Evolutionary conservation across 2,797 vertebrate genomes (phyloP).

Genomic region (Chelon auratus): DNA sequence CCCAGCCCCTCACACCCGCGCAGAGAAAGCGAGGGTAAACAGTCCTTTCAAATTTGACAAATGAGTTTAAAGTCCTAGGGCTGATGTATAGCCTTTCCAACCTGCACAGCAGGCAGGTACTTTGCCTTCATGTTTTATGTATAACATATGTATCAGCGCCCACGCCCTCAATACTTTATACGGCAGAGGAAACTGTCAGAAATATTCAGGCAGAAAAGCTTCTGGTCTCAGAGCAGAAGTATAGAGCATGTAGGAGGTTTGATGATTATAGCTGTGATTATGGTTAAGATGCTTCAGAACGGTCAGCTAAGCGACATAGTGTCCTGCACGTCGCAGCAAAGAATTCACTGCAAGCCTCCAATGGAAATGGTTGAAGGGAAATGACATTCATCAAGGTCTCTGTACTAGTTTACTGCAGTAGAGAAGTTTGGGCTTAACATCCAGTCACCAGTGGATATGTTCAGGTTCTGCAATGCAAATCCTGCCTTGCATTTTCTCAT

Average conservation of each 20-base stretch:
- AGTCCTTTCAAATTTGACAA: slow-evolving; percentile 64
- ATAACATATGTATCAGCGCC: slow-evolving; percentile 67
- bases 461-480: background rate
- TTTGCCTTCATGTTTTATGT: slow-evolving; percentile 74
- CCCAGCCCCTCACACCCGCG: slow-evolving; percentile 17
- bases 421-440: slow-evolving; percentile 12
- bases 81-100: slow-evolving; percentile 50
- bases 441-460: background rate
- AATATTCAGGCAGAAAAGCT: slow-evolving; percentile 47
- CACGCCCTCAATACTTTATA: slow-evolving; percentile 35
- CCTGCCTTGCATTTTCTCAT: background rate
- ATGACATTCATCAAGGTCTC: slow-evolving; percentile 66
- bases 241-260: slow-evolving; percentile 16
- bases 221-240: slow-evolving; percentile 17
- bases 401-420: slow-evolving; percentile 9
- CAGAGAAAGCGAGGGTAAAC: slow-evolving; percentile 37
- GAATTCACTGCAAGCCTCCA: slow-evolving; percentile 31
- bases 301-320: slow-evolving; percentile 18
- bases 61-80: slow-evolving; percentile 50
- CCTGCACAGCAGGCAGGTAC: slow-evolving; percentile 55
- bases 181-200: slow-evolving; percentile 43
- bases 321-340: slow-evolving; percentile 30
- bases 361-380: slow-evolving; percentile 33
- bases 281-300: slow-evolving; percentile 41
- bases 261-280: slow-evolving; percentile 53